Conservation (phyloP, 2,113 vertebrate species). For the Raphicerus campestris region DNA sequence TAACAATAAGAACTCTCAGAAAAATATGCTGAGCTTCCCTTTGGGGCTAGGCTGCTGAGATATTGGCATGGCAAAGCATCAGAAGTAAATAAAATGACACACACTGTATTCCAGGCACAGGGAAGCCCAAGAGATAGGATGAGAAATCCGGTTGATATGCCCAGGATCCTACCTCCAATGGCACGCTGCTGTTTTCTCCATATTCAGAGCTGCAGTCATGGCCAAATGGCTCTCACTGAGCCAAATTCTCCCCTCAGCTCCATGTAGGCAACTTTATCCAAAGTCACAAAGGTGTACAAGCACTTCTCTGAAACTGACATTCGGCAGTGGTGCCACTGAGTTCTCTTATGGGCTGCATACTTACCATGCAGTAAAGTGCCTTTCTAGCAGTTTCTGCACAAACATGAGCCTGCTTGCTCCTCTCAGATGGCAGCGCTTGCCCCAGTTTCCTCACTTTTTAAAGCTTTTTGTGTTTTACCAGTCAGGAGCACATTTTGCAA, state of each 20-base stretch:
- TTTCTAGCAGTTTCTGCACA: background rate
- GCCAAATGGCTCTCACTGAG: slow-evolving; percentile 21
- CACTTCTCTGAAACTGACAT: background rate
- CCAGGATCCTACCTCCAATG: background rate
- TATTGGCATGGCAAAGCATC: background rate
- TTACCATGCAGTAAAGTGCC: background rate
- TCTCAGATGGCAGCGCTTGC: background rate
- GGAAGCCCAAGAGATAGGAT: background rate
- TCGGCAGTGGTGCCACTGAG: background rate
- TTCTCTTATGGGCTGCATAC: background rate
- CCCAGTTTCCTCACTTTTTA: slow-evolving; percentile 21
- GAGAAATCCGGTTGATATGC: background rate
- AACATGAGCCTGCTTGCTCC: background rate
- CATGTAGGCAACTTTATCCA: background rate
- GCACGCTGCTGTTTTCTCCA: background rate
- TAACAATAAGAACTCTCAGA: slow-evolving; percentile 32
- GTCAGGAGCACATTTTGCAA: slow-evolving; percentile 56
- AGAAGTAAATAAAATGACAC: slow-evolving; percentile 43
- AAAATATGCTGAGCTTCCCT: slow-evolving; percentile 31
- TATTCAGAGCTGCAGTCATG: background rate
- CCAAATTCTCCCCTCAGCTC: slow-evolving; percentile 23
- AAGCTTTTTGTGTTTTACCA: slow-evolving; percentile 49
- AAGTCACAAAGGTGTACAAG: background rate
- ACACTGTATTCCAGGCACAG: background rate
- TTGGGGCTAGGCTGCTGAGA: background rate